Evolutionary conservation across 2,113 vertebrate species (phyloP).

Genomic region (Malaclemys terrapin): DNA sequence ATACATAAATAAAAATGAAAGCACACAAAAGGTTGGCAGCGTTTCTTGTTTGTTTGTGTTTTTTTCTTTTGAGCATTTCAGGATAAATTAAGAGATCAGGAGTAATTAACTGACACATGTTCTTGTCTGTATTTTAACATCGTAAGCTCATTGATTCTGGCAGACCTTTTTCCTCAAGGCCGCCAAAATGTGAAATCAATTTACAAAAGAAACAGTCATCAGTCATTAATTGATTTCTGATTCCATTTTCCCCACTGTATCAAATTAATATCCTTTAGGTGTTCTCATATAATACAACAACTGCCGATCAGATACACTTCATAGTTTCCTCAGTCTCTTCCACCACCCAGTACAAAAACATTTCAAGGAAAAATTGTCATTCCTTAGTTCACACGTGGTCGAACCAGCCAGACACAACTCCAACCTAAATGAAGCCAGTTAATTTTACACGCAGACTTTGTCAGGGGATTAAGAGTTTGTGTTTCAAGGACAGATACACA

Average conservation of each 20-base stretch:
- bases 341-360: not conserved
- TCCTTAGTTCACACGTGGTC: not conserved
- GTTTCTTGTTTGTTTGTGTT: not conserved
- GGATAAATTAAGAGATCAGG: not conserved
- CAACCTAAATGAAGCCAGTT: not conserved
- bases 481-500: accelerated
- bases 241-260: conserved; percentile 60
- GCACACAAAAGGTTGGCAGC: not conserved
- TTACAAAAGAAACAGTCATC: conserved; percentile 70
- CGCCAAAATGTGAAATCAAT: conserved; percentile 71
- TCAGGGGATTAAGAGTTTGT: not conserved
- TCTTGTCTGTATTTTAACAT: conserved; percentile 43
- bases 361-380: not conserved
- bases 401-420: not conserved
- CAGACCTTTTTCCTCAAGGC: conserved; percentile 39
- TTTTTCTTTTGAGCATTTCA: not conserved
- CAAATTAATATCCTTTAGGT: conserved; percentile 26
- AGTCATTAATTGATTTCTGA: conserved; percentile 76
- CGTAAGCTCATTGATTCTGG: conserved; percentile 40
- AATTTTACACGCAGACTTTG: not conserved
- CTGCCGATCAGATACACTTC: not conserved
- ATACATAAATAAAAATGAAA: not conserved
- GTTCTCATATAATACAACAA: conserved; percentile 35
- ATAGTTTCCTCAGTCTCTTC: not conserved
- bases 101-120: conserved; percentile 34